Evolutionary conservation across 1,140 invertebrate genomes (phyloP).

Genomic region (Lepidostoma basale): DNA sequence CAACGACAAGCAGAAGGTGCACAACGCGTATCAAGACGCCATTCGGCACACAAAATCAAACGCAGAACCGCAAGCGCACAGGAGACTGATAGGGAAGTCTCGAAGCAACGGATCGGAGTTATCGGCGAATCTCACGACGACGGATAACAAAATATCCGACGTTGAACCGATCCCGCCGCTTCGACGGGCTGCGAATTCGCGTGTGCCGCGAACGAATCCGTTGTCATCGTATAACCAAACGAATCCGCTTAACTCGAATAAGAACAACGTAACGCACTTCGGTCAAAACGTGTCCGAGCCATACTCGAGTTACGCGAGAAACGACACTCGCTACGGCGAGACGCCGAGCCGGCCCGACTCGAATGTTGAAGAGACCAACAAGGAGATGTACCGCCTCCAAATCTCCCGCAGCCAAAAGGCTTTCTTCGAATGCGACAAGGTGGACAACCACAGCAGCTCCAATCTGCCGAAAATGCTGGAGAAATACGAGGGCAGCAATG

Average conservation of each 20-base stretch:
- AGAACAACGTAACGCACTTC: conserved; percentile 56
- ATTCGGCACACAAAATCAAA: conserved; percentile 41
- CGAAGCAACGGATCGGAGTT: conserved; percentile 47
- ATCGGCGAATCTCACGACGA: background rate
- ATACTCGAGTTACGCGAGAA: conserved; percentile 10
- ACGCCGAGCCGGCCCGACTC: conserved; percentile 51
- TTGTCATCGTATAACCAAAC: conserved; percentile 58
- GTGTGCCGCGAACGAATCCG: conserved; percentile 62
- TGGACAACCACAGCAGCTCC: conserved; percentile 57
- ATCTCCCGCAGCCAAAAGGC: conserved; percentile 60
- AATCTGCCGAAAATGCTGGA: conserved; percentile 51
- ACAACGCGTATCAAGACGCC: conserved; percentile 36
- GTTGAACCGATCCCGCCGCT: conserved; percentile 59
- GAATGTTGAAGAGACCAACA: conserved; percentile 60
- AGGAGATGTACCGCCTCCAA: conserved; percentile 61
- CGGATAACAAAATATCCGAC: conserved; percentile 12
- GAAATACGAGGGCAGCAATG: conserved; percentile 39
- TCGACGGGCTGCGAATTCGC: conserved; percentile 54
- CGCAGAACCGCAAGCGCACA: conserved; percentile 35
- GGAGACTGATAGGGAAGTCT: conserved; percentile 47
- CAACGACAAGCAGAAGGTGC: conserved; percentile 48
- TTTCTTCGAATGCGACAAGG: conserved; percentile 55
- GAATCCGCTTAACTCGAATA: background rate
- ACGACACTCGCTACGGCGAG: conserved; percentile 16
- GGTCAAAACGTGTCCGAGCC: conserved; percentile 49